phyloP scores from a whole-genome alignment of 1,140 invertebrate genomes.

The Lamellibrachia luymesi region DNA sequence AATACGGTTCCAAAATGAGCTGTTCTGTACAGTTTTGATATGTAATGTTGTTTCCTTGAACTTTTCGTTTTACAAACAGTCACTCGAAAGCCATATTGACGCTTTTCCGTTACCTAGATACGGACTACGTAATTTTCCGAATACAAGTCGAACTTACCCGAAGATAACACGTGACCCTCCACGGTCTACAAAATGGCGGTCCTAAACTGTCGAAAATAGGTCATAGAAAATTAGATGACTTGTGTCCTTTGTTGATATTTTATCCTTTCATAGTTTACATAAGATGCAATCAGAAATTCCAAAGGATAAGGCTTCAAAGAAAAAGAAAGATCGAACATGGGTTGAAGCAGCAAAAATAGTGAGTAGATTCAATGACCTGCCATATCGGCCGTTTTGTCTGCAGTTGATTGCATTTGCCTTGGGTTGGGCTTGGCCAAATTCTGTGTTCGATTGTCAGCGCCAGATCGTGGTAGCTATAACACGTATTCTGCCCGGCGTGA shows the following conservation, averaged over 20 bases:
- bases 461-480: neutral
- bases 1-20: neutral
- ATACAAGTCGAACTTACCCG: neutral
- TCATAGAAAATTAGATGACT: conserved; percentile 1
- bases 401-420: conserved; percentile 3
- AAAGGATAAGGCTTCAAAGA: conserved; percentile 44
- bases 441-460: neutral
- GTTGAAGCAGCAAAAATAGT: conserved; percentile 52
- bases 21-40: neutral
- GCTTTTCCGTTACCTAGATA: neutral
- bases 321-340: conserved; percentile 50
- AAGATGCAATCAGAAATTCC: conserved; percentile 46
- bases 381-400: neutral
- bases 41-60: neutral
- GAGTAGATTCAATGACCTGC: conserved; percentile 29
- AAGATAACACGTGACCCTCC: neutral
- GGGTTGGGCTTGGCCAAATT: neutral
- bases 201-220: neutral
- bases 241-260: conserved; percentile 13
- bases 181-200: neutral
- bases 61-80: neutral
- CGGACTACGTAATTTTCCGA: neutral
- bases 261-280: neutral
- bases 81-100: neutral
- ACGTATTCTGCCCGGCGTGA: neutral